Conservation (phyloP, 2,797 vertebrate genomes). For the Enteromius mattozi region DNA sequence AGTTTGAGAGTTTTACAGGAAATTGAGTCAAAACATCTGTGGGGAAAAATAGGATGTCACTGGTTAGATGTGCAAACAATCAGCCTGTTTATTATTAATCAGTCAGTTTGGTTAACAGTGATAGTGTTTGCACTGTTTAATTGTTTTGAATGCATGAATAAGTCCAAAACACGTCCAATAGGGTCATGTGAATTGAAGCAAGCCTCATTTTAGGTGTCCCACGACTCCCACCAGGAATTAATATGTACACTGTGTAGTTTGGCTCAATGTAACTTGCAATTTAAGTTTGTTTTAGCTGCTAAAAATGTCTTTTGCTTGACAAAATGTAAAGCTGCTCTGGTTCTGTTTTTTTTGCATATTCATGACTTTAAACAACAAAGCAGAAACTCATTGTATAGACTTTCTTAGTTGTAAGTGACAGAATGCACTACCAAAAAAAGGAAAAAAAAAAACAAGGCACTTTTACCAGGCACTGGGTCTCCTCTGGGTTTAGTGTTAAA, state of each 20-base stretch:
- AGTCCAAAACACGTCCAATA: neutral
- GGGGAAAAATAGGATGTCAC: neutral
- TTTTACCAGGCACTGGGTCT: conserved; percentile 41
- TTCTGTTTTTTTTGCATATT: neutral
- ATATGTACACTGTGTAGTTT: neutral
- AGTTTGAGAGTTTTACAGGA: conserved; percentile 12
- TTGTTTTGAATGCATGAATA: neutral
- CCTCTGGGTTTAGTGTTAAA: conserved; percentile 47
- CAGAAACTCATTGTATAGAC: conserved; percentile 1
- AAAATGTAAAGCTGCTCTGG: neutral
- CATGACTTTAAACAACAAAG: neutral
- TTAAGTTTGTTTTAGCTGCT: neutral
- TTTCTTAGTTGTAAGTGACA: conserved; percentile 23
- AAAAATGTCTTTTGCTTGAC: neutral
- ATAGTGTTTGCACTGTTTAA: neutral
- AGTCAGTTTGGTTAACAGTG: neutral
- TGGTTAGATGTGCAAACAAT: neutral
- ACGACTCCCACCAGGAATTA: neutral
- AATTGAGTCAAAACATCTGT: neutral
- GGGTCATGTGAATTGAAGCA: neutral
- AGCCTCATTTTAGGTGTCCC: neutral
- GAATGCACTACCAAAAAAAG: conserved; percentile 2
- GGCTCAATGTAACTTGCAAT: neutral
- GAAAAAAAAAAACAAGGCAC: neutral
- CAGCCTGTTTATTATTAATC: conserved; percentile 32